These are phyloP conservation scores for Ciconia boyciana DNA, from an alignment of 2,113 vertebrate genomes.

Conservation along the genomic window DNA sequence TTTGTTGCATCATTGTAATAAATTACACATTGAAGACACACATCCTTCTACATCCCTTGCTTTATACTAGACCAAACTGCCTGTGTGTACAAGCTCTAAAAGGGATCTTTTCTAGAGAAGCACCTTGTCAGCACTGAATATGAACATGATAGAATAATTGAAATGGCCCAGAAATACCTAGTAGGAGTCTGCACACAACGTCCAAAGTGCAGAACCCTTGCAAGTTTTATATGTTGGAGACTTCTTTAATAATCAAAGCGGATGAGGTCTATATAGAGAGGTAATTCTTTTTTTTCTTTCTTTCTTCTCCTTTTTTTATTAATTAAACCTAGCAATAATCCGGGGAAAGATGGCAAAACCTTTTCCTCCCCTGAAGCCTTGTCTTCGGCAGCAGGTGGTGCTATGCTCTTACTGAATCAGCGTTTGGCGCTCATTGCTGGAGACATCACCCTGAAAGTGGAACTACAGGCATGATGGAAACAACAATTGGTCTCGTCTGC, in stretches of 20 bases:
- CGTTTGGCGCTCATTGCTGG: fast-evolving
- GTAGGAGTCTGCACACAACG: neutral
- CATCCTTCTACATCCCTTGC: neutral
- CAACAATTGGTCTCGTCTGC: neutral
- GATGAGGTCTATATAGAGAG: neutral
- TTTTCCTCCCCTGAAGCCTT: neutral
- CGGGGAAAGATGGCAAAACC: fast-evolving
- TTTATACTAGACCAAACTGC: neutral
- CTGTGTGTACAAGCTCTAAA: neutral
- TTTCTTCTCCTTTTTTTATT: neutral
- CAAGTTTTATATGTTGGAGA: neutral
- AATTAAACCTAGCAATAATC: neutral
- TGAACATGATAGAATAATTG: neutral
- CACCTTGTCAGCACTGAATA: neutral
- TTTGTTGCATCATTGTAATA: neutral
- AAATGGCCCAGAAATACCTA: neutral
- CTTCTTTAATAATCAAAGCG: neutral
- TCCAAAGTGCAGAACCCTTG: neutral
- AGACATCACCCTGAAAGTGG: neutral
- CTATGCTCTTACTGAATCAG: neutral
- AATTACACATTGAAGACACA: neutral
- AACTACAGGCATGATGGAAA: neutral
- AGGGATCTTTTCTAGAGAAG: neutral
- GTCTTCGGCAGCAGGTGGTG: slow-evolving; percentile 10
- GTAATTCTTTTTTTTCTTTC: neutral